Conservation (phyloP, 1,140 invertebrate species). For the Heliconius congener region DNA sequence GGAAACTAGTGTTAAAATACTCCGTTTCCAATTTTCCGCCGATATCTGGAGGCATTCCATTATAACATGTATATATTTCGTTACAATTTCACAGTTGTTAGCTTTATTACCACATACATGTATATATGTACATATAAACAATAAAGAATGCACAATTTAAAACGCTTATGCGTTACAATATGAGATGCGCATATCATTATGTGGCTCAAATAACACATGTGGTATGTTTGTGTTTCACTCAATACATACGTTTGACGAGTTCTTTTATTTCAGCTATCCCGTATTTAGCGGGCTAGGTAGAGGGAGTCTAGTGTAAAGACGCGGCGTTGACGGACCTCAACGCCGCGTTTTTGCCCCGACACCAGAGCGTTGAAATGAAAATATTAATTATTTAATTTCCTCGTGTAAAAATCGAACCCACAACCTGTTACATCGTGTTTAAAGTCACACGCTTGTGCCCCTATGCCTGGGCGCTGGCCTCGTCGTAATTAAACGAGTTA, state of each 20-base stretch:
- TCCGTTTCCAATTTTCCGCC: no score
- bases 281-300: no score
- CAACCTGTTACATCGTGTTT: no score
- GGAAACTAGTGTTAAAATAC: no score
- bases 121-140: not conserved
- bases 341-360: no score
- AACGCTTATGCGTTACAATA: not conserved
- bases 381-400: not conserved
- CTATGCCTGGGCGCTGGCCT: no score
- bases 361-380: not conserved
- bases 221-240: not conserved
- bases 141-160: not conserved
- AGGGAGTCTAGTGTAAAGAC: no score
- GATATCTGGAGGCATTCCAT: no score
- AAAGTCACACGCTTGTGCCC: no score
- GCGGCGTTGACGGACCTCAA: no score
- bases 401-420: no score
- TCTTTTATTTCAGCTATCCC: not conserved
- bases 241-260: not conserved
- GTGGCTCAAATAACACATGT: not conserved
- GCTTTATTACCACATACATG: not conserved
- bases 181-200: constrained; percentile 1
- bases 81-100: not conserved
- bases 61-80: not conserved
- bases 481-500: not conserved